A percentile compares a stretch with the other conserved stretches of the same genome.
These are phyloP conservation scores for Drosophila chauvacae DNA, from an alignment of 1,140 invertebrate species.

Conservation along the genomic window DNA sequence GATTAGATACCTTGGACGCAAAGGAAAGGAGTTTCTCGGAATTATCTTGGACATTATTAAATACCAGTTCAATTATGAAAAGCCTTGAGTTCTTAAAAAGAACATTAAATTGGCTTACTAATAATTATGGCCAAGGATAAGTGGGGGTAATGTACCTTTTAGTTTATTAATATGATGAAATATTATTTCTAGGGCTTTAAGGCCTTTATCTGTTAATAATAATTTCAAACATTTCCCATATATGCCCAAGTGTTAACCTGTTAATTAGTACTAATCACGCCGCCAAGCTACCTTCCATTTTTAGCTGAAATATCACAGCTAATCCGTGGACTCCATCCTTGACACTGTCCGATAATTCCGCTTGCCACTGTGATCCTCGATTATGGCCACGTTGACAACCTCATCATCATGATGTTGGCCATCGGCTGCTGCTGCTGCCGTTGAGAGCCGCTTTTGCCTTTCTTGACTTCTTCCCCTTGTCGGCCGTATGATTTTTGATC, in stretches of 20 bases:
- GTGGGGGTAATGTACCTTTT: not conserved
- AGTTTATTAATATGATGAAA: not conserved
- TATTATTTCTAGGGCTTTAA: not conserved
- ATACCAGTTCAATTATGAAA: conserved; percentile 17
- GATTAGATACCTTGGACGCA: conserved; percentile 6
- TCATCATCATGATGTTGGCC: conserved; percentile 53
- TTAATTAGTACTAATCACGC: conserved; percentile 10
- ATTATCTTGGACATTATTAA: conserved; percentile 9
- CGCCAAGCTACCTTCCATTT: not conserved
- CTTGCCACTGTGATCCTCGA: conserved; percentile 8
- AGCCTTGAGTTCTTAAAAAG: not conserved
- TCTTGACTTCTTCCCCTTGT: conserved; percentile 29
- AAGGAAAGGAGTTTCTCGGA: conserved; percentile 1
- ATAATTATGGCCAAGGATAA: not conserved
- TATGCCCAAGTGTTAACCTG: not conserved
- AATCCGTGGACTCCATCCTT: conserved; percentile 11
- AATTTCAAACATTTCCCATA: not conserved
- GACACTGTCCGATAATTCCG: conserved; percentile 12
- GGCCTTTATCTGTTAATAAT: not conserved
- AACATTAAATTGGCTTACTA: not conserved
- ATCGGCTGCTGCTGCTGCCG: conserved; percentile 10
- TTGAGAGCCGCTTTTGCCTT: conserved; percentile 39
- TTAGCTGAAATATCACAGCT: conserved; percentile 6
- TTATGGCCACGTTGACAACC: conserved; percentile 48
- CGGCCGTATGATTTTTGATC: conserved; percentile 74